These are phyloP conservation scores for Rafetus swinhoei DNA, from an alignment of 2,113 vertebrate species.

Conservation along the genomic window DNA sequence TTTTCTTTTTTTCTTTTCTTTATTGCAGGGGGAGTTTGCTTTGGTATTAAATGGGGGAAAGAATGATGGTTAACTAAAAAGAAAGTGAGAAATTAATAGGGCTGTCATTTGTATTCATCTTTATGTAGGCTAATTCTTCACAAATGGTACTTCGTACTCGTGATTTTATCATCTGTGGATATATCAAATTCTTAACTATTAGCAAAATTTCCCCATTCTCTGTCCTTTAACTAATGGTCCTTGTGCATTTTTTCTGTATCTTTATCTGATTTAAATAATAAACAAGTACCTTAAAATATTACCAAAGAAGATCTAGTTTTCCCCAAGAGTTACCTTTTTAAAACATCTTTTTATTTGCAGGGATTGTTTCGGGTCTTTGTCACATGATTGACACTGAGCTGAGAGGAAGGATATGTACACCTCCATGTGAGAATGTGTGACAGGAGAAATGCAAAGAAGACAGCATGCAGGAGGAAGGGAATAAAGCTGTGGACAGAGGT, in stretches of 20 bases:
- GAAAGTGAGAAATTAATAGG: neutral
- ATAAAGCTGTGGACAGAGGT: neutral
- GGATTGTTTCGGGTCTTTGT: neutral
- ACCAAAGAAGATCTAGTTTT: neutral
- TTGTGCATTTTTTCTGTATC: neutral
- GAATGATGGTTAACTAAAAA: neutral
- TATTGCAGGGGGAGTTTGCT: neutral
- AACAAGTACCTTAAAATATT: neutral
- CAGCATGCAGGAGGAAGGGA: neutral
- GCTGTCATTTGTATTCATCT: neutral
- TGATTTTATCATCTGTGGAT: neutral
- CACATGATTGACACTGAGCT: neutral
- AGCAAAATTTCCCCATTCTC: neutral
- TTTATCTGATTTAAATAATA: neutral
- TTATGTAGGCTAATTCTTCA: neutral
- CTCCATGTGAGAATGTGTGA: neutral
- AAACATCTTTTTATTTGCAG: neutral
- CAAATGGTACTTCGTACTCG: neutral
- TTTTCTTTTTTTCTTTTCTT: accelerated
- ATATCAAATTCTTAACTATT: neutral
- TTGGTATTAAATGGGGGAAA: neutral
- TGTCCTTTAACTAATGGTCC: neutral
- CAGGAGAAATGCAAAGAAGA: neutral
- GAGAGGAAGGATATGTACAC: neutral
- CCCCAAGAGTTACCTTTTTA: neutral